These are phyloP conservation scores for Electrophaes corylata DNA, from an alignment of 2,888 invertebrate species.

Conservation along the genomic window DNA sequence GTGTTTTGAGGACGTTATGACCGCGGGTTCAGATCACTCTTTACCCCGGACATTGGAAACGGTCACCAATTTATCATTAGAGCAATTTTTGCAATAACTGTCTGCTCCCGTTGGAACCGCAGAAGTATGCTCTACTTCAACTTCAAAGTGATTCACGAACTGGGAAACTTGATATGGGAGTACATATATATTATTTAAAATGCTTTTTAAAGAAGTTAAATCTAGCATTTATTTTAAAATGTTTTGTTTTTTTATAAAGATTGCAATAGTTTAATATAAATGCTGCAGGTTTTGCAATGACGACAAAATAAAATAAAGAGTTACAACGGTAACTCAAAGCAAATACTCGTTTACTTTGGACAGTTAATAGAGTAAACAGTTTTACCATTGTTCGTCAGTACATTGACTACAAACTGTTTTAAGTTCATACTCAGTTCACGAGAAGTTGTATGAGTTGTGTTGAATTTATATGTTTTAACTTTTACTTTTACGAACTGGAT, in stretches of 20 bases:
- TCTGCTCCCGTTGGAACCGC: slow-evolving; percentile 63
- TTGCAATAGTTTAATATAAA: background rate
- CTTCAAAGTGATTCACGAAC: slow-evolving; percentile 24
- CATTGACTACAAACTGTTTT: background rate
- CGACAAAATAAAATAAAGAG: background rate
- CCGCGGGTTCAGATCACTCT: slow-evolving; percentile 72
- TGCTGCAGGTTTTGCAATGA: background rate
- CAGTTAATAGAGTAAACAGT: background rate
- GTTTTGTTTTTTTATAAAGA: too few relatives aligned
- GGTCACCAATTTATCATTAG: slow-evolving; percentile 84
- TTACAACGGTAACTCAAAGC: background rate
- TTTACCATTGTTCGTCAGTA: background rate
- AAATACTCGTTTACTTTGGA: background rate
- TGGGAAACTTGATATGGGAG: too few relatives aligned
- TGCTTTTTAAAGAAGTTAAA: too few relatives aligned
- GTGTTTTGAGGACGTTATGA: slow-evolving; percentile 80
- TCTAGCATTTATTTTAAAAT: too few relatives aligned
- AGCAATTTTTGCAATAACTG: slow-evolving; percentile 83
- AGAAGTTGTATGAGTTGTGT: too few relatives aligned
- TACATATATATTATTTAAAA: too few relatives aligned
- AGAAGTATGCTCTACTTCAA: slow-evolving; percentile 68
- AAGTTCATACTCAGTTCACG: too few relatives aligned
- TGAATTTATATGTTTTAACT: too few relatives aligned
- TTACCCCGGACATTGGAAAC: slow-evolving; percentile 71
- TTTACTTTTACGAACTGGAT: too few relatives aligned